Evolutionary conservation across 2,113 vertebrate species (phyloP), one percentile per base, ranked within the genome.

Genomic region (Trogon melanurus): DNA sequence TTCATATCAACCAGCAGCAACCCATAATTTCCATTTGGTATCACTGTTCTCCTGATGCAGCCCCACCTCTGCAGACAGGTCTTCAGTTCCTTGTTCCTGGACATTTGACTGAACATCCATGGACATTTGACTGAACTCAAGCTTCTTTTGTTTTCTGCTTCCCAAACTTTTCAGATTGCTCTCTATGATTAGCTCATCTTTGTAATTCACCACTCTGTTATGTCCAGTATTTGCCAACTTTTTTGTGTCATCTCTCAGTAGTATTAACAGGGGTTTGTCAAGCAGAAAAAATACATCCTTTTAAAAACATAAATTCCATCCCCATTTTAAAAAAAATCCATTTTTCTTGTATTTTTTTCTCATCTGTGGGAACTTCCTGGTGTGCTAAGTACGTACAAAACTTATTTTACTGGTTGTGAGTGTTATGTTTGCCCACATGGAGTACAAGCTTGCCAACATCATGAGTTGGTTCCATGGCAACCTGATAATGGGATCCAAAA

Each of bases 381-480:
- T 10, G 3, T 84, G 58, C 16, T 47, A 84, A 71, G 22, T 38
- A 73, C 30, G 38, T 45, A 67, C 47, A 87, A 82, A 41, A 79
- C 29, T 65, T 73, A 81, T 85, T 79, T 79, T 70, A 65, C 36
- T 79, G 29, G 13, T 58, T 66, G 11, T 1, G 4, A 89, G 29
- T 58, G 26, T 69, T 72, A 45, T 69, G 36, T 87, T 95, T 95
- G 45, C n/a, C 58, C 45, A 54, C 88, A 70, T 54, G 64, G 66
- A 89, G 70, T 20, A 73, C 11, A 8, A 88, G 34, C 58, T 88
- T 79, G 62, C 47, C 89, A 91, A 7, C 57, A 75, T 58, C 66
- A 93, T 22, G 27, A 3, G 27, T 58, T 70, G 70, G 58, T 80
- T 94, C 71, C 79, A 93, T 85, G 32, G 89, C 44, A 96, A 95